Base-by-base conservation (phyloP, 2,797 vertebrate genomes). In the Adrianichthys oophorus region DNA sequence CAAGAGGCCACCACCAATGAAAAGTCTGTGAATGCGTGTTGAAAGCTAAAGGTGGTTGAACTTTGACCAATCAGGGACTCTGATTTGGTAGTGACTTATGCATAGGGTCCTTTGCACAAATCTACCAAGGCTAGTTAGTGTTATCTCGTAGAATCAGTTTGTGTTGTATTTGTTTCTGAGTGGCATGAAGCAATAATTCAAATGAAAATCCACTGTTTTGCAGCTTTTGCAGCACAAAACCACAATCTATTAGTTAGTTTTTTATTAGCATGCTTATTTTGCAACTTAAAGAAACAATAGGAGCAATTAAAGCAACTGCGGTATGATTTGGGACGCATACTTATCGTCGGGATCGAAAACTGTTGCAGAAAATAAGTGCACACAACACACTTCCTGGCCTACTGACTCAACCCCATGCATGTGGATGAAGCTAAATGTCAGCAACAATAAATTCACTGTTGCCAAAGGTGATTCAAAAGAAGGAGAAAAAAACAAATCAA, bases 401-500 rank as follows among this genome's bases (percentile, higher is more conserved):
- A 52, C 68, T 79, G 79, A 69, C 80, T 70, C 80, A 90, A 89
- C 89, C 90, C 64, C 87, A 88, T 63, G 83, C 84, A 83, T 77
- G 87, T 84, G 87, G 82, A 86, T 85, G 81, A 86, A 76, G 80
- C 80, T 86, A 86, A 89, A 88, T 88, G 87, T 88, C 85, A 77
- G 79, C 85, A 80, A 75, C 74, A 83, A 79, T 71, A 75, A 60
- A 74, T 65, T 49, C 54, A 52, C 17, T 58, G 60, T 68, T 83
- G 60, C 63, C 52, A 26, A 54, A 62, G 61, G 58, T 57, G 70
- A 76, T 72, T 43, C 53, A 10, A 12, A 37, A 37, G 3, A 12
- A 37, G 26, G 7, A 1, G 26, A 7, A 26, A 7, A 7, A 67
- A 72, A 80, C 48, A 76, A 46, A 62, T 70, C 72, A 55, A 62